Base-by-base conservation (phyloP, 2,888 invertebrate species). In the Phanerotoma sp. region DNA sequence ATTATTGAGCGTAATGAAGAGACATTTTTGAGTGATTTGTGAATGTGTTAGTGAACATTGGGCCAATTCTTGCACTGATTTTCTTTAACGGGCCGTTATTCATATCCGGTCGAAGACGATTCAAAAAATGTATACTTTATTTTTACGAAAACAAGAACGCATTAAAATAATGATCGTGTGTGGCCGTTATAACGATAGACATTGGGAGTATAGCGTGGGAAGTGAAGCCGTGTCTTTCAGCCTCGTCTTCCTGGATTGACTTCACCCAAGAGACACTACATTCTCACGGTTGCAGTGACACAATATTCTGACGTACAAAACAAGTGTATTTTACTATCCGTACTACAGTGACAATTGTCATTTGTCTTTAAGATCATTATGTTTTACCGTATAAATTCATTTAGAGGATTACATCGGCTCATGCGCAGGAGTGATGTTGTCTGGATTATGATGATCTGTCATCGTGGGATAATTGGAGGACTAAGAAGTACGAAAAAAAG, bases 251-350 rank as follows among this genome's bases (percentile, higher is more conserved):
- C 54, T 54, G 54, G 38, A 54, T 45, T 37, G 21, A 44, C 20
- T 20, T 47, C 46, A 18, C 40, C 20, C 30, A n/a, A n/a, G 13
- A 22, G 18, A 21, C 18, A 16, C 5, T 30, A 22, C 15, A 38
- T 49, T 54, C 54, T 54, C 54, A 54, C 54, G 54, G 44, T 30
- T 22, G 35, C 30, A 32, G 45, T 49, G 54, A 49, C 35, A 49
- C 38, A 45, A 25, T 25, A 25, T 32, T 32, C 20, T 32, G 45
- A 18, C 11, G 13, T 7, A 18, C 16, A 18, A 5, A 18, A 25
- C 4, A 22, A 38, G 13, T 38, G 38, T 54, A n/a, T 41, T 15
- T 35, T 6, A 13, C 9, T 9, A n/a, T 37, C 32, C 20, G 40
- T 46, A 53, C 46, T 46, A 32, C 32, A 18, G 47, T 40, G 35